Evolutionary conservation across 2,113 vertebrate species (phyloP).

Genomic region (Salvelinus namaycush): DNA sequence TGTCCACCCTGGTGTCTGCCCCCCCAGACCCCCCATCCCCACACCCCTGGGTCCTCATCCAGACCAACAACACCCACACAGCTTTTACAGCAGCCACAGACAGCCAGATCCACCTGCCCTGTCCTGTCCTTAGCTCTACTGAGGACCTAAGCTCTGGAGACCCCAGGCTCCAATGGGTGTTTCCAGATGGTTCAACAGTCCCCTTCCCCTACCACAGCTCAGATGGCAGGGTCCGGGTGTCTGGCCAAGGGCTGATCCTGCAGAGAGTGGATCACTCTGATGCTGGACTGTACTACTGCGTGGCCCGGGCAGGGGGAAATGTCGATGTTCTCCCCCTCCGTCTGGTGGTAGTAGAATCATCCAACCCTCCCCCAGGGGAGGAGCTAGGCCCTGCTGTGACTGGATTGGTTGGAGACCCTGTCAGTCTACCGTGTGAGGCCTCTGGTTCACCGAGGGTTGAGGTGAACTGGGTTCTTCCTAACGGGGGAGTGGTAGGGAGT

Average conservation of each 20-base stretch:
- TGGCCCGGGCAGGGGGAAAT: conserved; percentile 76
- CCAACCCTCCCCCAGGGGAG: conserved; percentile 59
- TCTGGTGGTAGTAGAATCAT: conserved; percentile 76
- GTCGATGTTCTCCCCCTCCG: conserved; percentile 70
- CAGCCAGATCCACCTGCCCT: conserved; percentile 74
- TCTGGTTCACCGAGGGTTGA: conserved; percentile 77
- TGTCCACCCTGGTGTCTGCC: conserved; percentile 72
- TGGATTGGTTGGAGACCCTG: conserved; percentile 72
- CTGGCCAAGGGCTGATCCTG: conserved; percentile 73
- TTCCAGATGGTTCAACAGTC: conserved; percentile 83
- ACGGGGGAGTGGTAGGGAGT: conserved; percentile 63
- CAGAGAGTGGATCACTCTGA: conserved; percentile 68
- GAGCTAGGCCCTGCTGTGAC: conserved; percentile 58
- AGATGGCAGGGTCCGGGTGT: conserved; percentile 67
- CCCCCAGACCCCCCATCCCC: conserved; percentile 42
- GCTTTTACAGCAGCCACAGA: conserved; percentile 71
- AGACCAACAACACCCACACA: conserved; percentile 51
- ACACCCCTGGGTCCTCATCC: conserved; percentile 85
- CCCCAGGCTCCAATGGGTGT: conserved; percentile 76
- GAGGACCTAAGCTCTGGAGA: conserved; percentile 54
- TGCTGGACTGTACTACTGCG: conserved; percentile 84
- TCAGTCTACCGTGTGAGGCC: conserved; percentile 75
- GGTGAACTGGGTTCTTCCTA: conserved; percentile 86
- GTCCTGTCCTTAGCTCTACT: conserved; percentile 77
- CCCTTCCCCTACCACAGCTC: conserved; percentile 64